phyloP scores from a whole-genome alignment of 2,888 invertebrate species.

The Bembecia ichneumoniformis region DNA sequence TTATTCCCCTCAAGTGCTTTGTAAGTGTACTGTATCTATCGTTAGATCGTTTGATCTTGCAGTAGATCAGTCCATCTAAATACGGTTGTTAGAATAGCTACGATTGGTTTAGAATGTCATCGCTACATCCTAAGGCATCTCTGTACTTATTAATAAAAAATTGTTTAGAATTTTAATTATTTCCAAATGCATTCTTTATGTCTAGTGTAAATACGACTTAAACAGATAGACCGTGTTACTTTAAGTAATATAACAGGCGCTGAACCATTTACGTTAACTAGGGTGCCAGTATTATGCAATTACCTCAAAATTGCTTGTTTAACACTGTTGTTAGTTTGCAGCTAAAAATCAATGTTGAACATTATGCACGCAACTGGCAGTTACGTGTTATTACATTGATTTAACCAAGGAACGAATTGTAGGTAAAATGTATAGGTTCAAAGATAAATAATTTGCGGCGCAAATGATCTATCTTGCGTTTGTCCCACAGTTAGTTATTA shows the following conservation, averaged over 20 bases:
- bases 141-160: too few species aligned
- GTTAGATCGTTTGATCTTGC: too few species aligned
- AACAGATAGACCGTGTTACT: not conserved
- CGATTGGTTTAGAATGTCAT: too few species aligned
- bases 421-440: conserved; percentile 8
- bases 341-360: not conserved
- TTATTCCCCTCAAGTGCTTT: too few species aligned
- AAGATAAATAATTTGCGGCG: conserved; percentile 39
- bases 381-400: conserved; percentile 23
- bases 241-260: not conserved
- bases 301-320: not conserved
- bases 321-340: not conserved
- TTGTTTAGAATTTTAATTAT: too few species aligned
- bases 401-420: conserved; percentile 4
- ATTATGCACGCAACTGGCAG: conserved; percentile 6
- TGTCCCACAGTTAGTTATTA: conserved; percentile 37
- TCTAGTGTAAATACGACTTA: not conserved
- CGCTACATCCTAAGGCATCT: too few species aligned
- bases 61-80: too few species aligned
- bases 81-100: too few species aligned
- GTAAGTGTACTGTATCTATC: too few species aligned
- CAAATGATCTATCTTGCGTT: conserved; percentile 12
- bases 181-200: too few species aligned
- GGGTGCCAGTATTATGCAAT: not conserved
- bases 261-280: not conserved